A percentile compares a stretch with the other conserved stretches of the same genome.
phyloP scores from a whole-genome alignment of 2,113 vertebrate species.

The Ciconia maguari region DNA sequence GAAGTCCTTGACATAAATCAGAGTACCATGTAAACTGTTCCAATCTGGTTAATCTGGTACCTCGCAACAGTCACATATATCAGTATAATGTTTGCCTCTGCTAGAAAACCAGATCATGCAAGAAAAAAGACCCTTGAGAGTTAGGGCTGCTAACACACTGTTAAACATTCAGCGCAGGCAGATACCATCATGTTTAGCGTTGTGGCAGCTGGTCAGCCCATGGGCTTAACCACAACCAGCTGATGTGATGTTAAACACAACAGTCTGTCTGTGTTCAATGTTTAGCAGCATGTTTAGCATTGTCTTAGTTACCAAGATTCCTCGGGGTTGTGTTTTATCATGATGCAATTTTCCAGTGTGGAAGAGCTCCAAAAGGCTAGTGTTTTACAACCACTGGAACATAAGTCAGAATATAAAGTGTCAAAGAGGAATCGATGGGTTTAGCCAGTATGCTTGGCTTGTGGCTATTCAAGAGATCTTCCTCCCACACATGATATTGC shows the following conservation, averaged over 20 bases:
- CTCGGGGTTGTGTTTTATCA: conserved; percentile 38
- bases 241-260: conserved; percentile 55
- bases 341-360: conserved; percentile 59
- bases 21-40: neutral
- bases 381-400: conserved; percentile 37
- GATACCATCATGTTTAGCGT: neutral
- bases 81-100: neutral
- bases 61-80: neutral
- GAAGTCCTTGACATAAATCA: neutral
- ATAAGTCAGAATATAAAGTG: neutral
- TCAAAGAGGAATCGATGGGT: neutral
- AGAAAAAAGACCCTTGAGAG: neutral
- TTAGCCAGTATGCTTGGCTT: neutral
- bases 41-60: neutral
- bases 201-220: conserved; percentile 50
- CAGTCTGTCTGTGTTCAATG: conserved; percentile 22
- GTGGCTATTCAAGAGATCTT: neutral
- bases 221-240: conserved; percentile 61
- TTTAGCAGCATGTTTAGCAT: conserved; percentile 62
- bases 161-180: neutral
- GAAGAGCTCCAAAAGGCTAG: conserved; percentile 28
- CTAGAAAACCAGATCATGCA: neutral
- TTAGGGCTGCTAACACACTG: neutral
- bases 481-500: neutral
- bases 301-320: conserved; percentile 61